Evolutionary conservation across 1,140 invertebrate genomes (phyloP), one percentile per base, ranked within the genome.

Genomic region (Drosophila gunungcola): DNA sequence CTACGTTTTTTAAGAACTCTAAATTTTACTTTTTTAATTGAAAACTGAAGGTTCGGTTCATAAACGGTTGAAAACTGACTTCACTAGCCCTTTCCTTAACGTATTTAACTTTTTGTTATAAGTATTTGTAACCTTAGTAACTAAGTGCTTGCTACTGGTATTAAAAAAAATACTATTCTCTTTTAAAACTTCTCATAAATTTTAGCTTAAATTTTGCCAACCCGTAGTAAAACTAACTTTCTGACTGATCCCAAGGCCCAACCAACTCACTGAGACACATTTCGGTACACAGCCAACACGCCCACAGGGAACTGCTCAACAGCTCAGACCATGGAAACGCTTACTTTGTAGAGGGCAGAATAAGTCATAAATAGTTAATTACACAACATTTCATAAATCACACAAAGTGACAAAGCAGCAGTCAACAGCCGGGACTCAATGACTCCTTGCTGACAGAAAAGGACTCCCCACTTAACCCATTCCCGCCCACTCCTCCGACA

Each of bases 301-400:
- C 42, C 41, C 29, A 49, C 38, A 32, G 69, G 38, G 41, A 63
- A 46, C 34, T 39, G 32, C 43, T 41, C 49, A 48, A 49, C 11
- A 51, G 49, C 57, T 55, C 45, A 41, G 36, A 36, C 69, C 64
- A 70, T 75, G 72, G 73, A 25, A 75, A 76, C 63, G 55, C 68
- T 77, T 77, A 77, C 74, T 77, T 77, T 57, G 63, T 60, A 54
- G 9, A 55, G 29, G 65, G 51, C 42, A 56, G 52, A 56, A 46
- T 32, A 56, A 88, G 54, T 79, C 79, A 88, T 88, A 76, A 88
- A 88, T 89, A 77, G 83, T 88, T 88, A 88, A 88, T 88, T 88
- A 88, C 84, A 76, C 65, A 83, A 73, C 68, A 88, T 88, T 89
- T 79, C 83, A 88, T 88, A 88, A 83, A 89, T 88, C 79, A 76